Conservation (phyloP, 1,140 invertebrate genomes). For the Streblospio benedicti region DNA sequence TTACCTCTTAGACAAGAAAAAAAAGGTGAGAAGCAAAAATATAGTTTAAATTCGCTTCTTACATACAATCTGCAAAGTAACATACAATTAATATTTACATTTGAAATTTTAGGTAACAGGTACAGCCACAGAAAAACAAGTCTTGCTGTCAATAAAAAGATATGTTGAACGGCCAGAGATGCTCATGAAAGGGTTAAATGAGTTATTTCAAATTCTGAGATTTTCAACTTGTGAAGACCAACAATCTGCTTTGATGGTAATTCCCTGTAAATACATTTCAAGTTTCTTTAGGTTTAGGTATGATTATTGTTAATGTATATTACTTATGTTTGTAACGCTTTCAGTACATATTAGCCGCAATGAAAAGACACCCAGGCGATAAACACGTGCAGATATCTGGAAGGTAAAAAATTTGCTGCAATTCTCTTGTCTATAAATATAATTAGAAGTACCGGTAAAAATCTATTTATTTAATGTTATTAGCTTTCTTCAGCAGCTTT, state of each 20-base stretch:
- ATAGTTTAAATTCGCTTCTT: too few relatives aligned
- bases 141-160: constrained; percentile 64
- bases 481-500: too few relatives aligned
- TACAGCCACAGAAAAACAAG: constrained; percentile 82
- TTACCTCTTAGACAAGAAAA: neutral
- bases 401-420: constrained; percentile 64
- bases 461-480: too few relatives aligned
- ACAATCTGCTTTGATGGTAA: constrained; percentile 30
- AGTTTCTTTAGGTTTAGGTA: neutral
- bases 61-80: too few relatives aligned
- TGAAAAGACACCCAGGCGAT: constrained; percentile 62
- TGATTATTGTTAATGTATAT: too few relatives aligned
- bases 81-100: too few relatives aligned
- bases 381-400: constrained; percentile 88
- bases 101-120: constrained; percentile 66
- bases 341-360: constrained; percentile 50
- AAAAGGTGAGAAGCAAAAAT: neutral
- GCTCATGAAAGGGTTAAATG: constrained; percentile 75
- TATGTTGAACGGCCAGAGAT: constrained; percentile 72
- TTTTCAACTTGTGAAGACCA: constrained; percentile 27
- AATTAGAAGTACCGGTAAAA: neutral
- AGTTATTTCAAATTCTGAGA: constrained; percentile 77
- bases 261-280: neutral
- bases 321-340: neutral
- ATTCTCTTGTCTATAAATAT: neutral